Base-by-base conservation (phyloP, 2,888 invertebrate species). In the Xanthostigma xanthostigma region DNA sequence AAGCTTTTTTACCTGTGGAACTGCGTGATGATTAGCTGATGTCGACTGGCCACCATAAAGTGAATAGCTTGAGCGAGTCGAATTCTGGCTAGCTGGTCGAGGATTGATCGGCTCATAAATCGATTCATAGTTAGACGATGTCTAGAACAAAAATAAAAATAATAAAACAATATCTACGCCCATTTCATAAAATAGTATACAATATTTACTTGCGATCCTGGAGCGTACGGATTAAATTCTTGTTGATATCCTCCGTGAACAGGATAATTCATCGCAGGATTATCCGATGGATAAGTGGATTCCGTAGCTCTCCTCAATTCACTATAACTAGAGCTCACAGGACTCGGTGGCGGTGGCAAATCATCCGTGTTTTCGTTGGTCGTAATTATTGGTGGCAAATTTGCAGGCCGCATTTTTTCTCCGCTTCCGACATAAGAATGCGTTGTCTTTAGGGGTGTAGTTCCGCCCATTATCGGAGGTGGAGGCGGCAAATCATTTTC, bases 81-180 rank as follows among this genome's bases (percentile, higher is more conserved):
- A 81, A 63, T 81, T 67, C 56, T 82, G 78, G 57, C 79, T 82
- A 9, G 82, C 77, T 46, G 85, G 81, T 36, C 83, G 75, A n/a
- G 86, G 85, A 67, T 86, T 88, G 54, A 91, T 90, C n/a, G 91
- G 91, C 60, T 91, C 91, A 66, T 91, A 91, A 55, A 91, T 81
- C 27, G 90, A 89, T 65, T 91, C 91, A 67, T 91, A 91, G 1
- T 84, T 85, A 14, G 76, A 75, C 2, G 76, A 76, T 35, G 71
- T 69, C 74, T 74, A 56, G n/a, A 58, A 58, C 53, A 51, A 53
- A 53, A 55, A 2, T 41, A 14, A 46, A 11, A 14, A 33, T 37
- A 27, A 38, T 11, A 13, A 38, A n/a, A 5, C 5, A 1, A 5
- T 13, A 38, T 12, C 8, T 38, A 38, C 38, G 13, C 9, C 13